Evolutionary conservation across 2,113 vertebrate species (phyloP).

Genomic region (Barnardius zonarius): DNA sequence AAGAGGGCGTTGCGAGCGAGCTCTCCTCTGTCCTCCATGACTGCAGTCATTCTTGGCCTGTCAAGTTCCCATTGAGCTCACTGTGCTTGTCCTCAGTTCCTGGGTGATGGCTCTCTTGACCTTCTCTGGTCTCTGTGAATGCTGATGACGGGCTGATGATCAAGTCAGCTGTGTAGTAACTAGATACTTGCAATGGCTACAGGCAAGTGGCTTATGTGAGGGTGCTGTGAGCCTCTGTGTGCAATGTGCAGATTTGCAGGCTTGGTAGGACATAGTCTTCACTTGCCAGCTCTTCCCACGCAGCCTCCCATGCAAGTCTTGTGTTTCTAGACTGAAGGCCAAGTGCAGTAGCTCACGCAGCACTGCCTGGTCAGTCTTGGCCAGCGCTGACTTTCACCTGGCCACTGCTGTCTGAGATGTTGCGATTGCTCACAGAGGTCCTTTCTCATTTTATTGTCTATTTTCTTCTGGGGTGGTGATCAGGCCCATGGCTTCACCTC

Average conservation of each 20-base stretch:
- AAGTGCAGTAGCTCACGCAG: neutral
- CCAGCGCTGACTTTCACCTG: neutral
- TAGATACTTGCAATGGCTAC: neutral
- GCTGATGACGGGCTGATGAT: neutral
- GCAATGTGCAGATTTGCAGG: neutral
- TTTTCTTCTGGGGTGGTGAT: neutral
- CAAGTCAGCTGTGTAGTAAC: neutral
- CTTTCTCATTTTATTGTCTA: neutral
- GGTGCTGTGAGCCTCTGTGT: neutral
- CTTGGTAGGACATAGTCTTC: neutral
- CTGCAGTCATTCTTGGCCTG: constrained; percentile 27
- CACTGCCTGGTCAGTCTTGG: neutral
- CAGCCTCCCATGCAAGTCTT: neutral
- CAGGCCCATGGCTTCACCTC: neutral
- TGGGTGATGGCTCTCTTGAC: constrained; percentile 45
- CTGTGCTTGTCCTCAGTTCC: neutral
- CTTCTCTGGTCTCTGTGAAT: constrained; percentile 28
- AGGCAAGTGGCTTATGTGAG: neutral
- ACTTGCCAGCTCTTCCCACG: neutral
- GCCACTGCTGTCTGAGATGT: neutral
- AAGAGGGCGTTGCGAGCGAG: neutral
- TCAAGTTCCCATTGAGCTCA: neutral
- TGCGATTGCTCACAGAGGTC: neutral
- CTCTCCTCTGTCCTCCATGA: neutral
- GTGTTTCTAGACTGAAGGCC: constrained; percentile 1